These are phyloP conservation scores for Columba guinea DNA, from an alignment of 2,797 vertebrate species.

Conservation along the genomic window DNA sequence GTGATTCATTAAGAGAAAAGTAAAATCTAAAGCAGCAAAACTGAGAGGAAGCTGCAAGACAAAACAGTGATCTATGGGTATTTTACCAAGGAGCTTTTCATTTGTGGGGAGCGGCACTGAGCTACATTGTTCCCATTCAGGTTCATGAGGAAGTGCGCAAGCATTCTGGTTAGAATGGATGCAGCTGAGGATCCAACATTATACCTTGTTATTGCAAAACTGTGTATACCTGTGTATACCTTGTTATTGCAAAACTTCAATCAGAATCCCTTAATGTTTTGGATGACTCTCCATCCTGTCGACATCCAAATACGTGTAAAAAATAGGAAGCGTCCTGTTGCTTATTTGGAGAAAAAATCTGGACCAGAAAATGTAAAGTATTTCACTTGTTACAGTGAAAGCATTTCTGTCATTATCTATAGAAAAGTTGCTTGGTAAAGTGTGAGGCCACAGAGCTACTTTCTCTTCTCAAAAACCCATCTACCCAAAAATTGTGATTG, in stretches of 20 bases:
- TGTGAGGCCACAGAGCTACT: background rate
- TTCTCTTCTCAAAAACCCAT: background rate
- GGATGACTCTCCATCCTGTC: background rate
- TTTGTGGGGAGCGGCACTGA: background rate
- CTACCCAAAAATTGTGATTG: background rate
- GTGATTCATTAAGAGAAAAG: background rate
- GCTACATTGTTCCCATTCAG: background rate
- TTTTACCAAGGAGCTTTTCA: background rate
- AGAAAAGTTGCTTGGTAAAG: background rate
- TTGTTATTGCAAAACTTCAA: background rate
- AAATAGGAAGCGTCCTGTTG: background rate
- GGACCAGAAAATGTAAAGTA: background rate
- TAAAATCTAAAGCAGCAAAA: slow-evolving; percentile 46
- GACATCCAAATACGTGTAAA: background rate
- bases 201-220: background rate
- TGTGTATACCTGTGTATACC: fast-evolving
- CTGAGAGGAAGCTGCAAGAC: background rate
- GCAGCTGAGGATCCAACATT: background rate
- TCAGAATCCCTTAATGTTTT: background rate
- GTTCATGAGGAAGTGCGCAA: background rate
- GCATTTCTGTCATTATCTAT: background rate
- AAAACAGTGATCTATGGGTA: background rate
- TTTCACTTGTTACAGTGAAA: background rate
- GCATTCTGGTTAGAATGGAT: background rate
- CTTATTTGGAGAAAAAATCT: background rate